A percentile compares a stretch with the other conserved stretches of the same genome.
Evolutionary conservation across 1,140 invertebrate species (phyloP).

Genomic region (Bombus difficillimus): DNA sequence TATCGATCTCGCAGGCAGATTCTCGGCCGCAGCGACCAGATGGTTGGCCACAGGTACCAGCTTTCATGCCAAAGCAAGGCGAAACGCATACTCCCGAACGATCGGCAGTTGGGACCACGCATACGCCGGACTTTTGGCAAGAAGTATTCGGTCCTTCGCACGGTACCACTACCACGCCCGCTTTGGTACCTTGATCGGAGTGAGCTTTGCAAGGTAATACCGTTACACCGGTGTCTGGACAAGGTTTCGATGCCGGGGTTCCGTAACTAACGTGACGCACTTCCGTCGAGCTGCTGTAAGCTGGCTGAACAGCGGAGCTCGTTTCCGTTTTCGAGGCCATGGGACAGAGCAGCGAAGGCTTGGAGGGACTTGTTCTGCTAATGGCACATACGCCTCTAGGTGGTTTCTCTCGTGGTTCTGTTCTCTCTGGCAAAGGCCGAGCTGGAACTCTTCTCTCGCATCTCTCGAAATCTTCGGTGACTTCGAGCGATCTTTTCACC

Average conservation of each 20-base stretch:
- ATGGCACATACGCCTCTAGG: slow-evolving; percentile 70
- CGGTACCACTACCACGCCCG: slow-evolving; percentile 78
- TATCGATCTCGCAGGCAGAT: slow-evolving; percentile 70
- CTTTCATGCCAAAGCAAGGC: slow-evolving; percentile 70
- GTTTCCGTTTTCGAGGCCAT: slow-evolving; percentile 56
- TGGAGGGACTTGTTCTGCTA: slow-evolving; percentile 54
- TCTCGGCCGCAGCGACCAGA: slow-evolving; percentile 73
- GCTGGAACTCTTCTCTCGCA: slow-evolving; percentile 57
- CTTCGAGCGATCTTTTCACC: slow-evolving; percentile 64
- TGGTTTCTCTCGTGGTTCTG: neutral
- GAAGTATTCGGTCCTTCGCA: slow-evolving; percentile 68
- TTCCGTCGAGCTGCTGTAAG: slow-evolving; percentile 71
- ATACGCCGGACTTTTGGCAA: slow-evolving; percentile 73
- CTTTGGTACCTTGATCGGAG: slow-evolving; percentile 71
- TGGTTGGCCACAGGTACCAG: slow-evolving; percentile 69
- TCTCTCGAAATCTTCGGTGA: slow-evolving; percentile 69
- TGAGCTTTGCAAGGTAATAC: slow-evolving; percentile 77
- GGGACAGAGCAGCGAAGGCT: slow-evolving; percentile 72
- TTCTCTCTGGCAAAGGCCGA: slow-evolving; percentile 21
- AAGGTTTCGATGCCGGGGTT: slow-evolving; percentile 57
- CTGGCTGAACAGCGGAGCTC: slow-evolving; percentile 67
- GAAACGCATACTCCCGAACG: slow-evolving; percentile 77
- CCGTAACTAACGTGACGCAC: slow-evolving; percentile 76
- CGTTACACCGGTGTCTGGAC: slow-evolving; percentile 77
- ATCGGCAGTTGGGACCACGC: slow-evolving; percentile 75